These are phyloP conservation scores for Tinea pellionella DNA, from an alignment of 2,888 invertebrate species.

Conservation along the genomic window DNA sequence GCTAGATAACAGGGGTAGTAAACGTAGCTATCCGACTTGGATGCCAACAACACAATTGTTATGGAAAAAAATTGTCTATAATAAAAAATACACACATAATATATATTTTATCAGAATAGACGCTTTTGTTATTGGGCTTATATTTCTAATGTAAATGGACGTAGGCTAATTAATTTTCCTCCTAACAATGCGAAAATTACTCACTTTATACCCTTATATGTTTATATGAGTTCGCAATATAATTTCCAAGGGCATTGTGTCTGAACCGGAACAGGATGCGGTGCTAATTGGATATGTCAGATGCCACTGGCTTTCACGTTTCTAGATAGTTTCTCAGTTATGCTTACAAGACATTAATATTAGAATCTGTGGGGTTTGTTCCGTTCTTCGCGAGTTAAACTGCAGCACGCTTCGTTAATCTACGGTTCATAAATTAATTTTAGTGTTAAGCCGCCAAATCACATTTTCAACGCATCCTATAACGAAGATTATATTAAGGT, in stretches of 20 bases:
- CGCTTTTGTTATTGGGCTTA: not conserved
- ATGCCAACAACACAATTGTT: not conserved
- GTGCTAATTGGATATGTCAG: slow-evolving; percentile 68
- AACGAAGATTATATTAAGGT: no score
- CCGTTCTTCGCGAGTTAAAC: not conserved
- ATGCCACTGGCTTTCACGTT: slow-evolving; percentile 55
- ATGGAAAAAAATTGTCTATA: not conserved
- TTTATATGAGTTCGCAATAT: not conserved
- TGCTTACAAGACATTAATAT: slow-evolving; percentile 59
- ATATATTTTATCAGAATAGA: not conserved
- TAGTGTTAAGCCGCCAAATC: not conserved
- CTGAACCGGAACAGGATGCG: slow-evolving; percentile 43
- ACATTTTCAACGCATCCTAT: not conserved
- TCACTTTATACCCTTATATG: not conserved
- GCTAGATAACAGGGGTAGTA: slow-evolving; percentile 5
- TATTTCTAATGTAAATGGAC: not conserved
- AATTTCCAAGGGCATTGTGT: slow-evolving; percentile 3
- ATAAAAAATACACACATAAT: not conserved
- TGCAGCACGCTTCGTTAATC: slow-evolving; percentile 1
- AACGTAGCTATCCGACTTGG: not conserved
- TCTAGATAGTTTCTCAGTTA: slow-evolving; percentile 51
- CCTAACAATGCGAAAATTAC: not conserved
- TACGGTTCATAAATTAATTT: not conserved
- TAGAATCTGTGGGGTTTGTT: slow-evolving; percentile 29
- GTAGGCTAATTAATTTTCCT: not conserved